Evolutionary conservation across 1,140 invertebrate species (phyloP), one percentile per base, ranked within the genome.

Genomic region (Colletes gigas): DNA sequence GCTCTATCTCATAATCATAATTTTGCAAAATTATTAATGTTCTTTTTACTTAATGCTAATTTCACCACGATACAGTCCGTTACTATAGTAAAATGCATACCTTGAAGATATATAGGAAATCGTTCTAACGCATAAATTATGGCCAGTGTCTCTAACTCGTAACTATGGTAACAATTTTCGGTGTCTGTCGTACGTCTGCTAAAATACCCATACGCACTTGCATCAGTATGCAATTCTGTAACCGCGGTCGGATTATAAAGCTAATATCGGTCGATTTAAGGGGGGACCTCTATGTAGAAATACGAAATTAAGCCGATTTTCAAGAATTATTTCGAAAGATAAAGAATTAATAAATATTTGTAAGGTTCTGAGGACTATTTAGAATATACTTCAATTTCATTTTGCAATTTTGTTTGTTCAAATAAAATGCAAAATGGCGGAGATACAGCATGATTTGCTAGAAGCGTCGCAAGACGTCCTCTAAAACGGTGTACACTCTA

Each of bases 51-150:
- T 14, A 63, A 52, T n/a, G 15, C 10, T 21, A 30, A 47, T 15
- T 12, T 60, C 52, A 47, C 21, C 54, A 52, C 39, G 6, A 21
- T 14, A 14, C 17, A 30, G 19, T 74, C 60, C 0, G 60, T 74
- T 14, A 74, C 60, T 19, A 74, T 39, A 9, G 14, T 63, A 39
- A 74, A 63, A 3, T 30, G 6, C 1, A 60, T 59, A 10, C 41
- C 55, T 12, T 59, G 12, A 17, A 93, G 57, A 80, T 91, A 92
- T 44, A 89, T 83, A 12, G 70, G 75, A 80, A 93, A 92, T 9
- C 75, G 14, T 21, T 68, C 12, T 3, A 84, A 15, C 0, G 76
- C 60, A 39, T 75, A 62, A 39, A 69, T 67, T 15, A 88, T 78
- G 0, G 85, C 86, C 57, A 90, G 30, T 21, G 83, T 60, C 68